A percentile compares a stretch with the other conserved stretches of the same genome.
phyloP scores from a whole-genome alignment of 1,140 invertebrate genomes.

The Heterodera schachtii region DNA sequence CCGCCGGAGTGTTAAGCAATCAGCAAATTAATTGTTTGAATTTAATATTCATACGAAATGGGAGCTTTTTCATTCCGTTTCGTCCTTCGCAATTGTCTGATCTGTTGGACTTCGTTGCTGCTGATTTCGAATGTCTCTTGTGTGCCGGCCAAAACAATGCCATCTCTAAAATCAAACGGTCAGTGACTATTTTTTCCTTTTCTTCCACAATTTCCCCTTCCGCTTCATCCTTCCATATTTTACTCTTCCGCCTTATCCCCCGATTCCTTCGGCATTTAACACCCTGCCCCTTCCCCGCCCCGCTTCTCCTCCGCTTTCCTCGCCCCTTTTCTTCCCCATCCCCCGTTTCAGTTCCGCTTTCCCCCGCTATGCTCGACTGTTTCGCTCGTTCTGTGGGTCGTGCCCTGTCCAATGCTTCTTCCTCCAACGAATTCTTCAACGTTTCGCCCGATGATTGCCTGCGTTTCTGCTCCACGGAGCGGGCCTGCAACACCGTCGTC shows the following conservation, averaged over 20 bases:
- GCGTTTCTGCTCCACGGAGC: constrained; percentile 1
- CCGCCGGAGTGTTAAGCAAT: neutral
- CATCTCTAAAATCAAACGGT: neutral
- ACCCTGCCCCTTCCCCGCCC: neutral
- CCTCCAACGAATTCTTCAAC: constrained; percentile 23
- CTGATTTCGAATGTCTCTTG: neutral
- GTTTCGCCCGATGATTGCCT: constrained; percentile 20
- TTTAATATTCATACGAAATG: neutral
- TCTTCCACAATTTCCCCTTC: neutral
- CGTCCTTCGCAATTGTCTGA: neutral
- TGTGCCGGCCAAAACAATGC: neutral
- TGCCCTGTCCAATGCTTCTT: constrained; percentile 13
- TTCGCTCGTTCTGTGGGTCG: neutral
- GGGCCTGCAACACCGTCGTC: constrained; percentile 42
- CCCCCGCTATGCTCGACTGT: neutral
- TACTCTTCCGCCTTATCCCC: neutral
- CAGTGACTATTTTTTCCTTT: neutral
- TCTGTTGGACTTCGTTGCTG: neutral
- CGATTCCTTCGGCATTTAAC: neutral
- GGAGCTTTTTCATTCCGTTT: neutral
- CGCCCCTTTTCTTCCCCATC: too few relatives aligned
- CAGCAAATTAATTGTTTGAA: neutral
- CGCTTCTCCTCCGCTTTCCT: neutral
- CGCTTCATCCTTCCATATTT: neutral
- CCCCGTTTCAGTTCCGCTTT: neutral